A percentile compares a stretch with the other conserved stretches of the same genome.
Evolutionary conservation across 1,140 invertebrate genomes (phyloP).

Genomic region (Yoshiicerus persimilis): DNA sequence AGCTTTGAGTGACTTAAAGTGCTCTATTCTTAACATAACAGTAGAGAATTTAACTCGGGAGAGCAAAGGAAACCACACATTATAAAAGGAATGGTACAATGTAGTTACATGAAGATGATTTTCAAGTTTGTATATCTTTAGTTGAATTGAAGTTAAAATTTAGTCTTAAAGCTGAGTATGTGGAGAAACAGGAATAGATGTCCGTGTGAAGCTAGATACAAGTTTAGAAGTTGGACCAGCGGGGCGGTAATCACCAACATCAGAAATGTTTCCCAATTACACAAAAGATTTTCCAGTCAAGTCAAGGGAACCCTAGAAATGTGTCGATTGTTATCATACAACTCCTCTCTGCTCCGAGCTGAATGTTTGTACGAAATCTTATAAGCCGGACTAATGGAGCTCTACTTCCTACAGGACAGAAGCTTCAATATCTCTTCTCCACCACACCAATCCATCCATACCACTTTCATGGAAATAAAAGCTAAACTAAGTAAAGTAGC

Average conservation of each 20-base stretch:
- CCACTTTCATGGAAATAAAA: background rate
- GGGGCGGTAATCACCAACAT: conserved; percentile 19
- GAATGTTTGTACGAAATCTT: conserved; percentile 27
- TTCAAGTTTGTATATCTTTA: background rate
- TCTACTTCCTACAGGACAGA: conserved; percentile 1
- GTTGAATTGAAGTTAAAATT: background rate
- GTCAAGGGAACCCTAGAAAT: conserved; percentile 30
- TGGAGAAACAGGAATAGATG: too few relatives aligned
- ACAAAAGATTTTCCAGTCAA: conserved; percentile 32
- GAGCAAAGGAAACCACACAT: background rate
- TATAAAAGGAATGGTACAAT: background rate
- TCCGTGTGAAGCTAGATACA: too few relatives aligned
- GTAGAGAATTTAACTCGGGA: background rate
- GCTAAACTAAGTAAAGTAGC: background rate
- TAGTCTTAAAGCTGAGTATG: too few relatives aligned
- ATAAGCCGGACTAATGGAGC: conserved; percentile 38
- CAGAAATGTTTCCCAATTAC: conserved; percentile 36
- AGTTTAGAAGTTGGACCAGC: too few relatives aligned
- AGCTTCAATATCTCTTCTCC: background rate
- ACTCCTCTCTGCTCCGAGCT: conserved; percentile 21
- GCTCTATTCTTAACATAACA: background rate
- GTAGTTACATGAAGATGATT: background rate
- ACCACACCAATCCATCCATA: background rate
- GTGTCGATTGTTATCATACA: conserved; percentile 40
- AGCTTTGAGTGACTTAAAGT: background rate